Percentiles rank a stretch among this genome's conserved stretches.
These are phyloP conservation scores for Cepaea hortensis DNA, from an alignment of 2,888 invertebrate genomes.

Conservation along the genomic window DNA sequence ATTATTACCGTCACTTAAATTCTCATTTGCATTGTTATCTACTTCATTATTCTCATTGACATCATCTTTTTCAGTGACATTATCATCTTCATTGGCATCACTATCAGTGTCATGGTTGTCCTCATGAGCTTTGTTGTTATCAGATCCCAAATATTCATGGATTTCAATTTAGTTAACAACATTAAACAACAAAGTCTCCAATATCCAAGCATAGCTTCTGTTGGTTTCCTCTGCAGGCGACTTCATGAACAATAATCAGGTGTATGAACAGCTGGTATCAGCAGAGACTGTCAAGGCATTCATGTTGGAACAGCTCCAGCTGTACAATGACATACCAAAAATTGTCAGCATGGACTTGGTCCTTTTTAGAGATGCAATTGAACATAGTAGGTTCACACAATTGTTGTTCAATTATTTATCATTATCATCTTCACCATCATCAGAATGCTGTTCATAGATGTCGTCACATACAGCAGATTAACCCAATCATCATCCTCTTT, in stretches of 20 bases:
- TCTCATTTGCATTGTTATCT: neutral
- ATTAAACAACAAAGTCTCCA: too few relatives aligned
- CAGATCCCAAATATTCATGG: too few relatives aligned
- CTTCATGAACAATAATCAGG: constrained; percentile 85
- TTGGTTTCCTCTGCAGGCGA: constrained; percentile 80
- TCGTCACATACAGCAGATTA: too few relatives aligned
- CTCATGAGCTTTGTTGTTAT: neutral
- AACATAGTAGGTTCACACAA: constrained; percentile 80
- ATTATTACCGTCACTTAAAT: too few relatives aligned
- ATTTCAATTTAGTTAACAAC: too few relatives aligned
- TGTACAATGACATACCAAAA: constrained; percentile 88
- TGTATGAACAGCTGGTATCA: constrained; percentile 87
- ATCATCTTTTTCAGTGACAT: too few relatives aligned
- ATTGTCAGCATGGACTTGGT: constrained; percentile 88
- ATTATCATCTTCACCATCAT: neutral
- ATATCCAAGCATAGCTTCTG: too few relatives aligned
- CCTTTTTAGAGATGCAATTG: constrained; percentile 90
- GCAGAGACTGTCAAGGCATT: constrained; percentile 80
- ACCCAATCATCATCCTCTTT: too few relatives aligned
- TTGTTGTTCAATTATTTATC: neutral
- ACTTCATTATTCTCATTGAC: too few relatives aligned
- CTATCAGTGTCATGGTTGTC: neutral
- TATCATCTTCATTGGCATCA: neutral
- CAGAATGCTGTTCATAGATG: too few relatives aligned
- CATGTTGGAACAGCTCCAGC: constrained; percentile 82